Base-by-base conservation (phyloP, 2,888 invertebrate genomes). In the Drosophila subsilvestris region DNA sequence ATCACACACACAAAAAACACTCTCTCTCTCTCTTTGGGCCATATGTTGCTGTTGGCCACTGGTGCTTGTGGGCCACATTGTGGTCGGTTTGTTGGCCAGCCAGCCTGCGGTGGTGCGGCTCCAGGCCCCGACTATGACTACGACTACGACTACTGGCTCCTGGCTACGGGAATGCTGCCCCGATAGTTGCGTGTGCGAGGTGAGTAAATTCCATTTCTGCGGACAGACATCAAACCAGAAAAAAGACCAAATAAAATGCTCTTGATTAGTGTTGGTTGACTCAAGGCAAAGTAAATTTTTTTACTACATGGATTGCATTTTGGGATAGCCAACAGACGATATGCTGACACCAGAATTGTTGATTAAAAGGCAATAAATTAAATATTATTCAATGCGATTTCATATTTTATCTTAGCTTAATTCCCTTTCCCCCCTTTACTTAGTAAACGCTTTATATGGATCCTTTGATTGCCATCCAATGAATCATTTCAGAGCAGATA, bases 121-220 rank as follows among this genome's bases (percentile, higher is more conserved):
- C 8, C 3, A 27, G 7, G 1, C 42, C 5, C 10, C 10, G 37
- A 14, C 14, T 22, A 6, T 9, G 7, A 18, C 54, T 10, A 1
- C 3, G n/a, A n/a, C n/a, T n/a, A n/a, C 12, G 7, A 0, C 42
- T 3, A 1, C 25, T 12, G 14, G 14, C 9, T 25, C 43, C 45
- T 47, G 49, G 58, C 51, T 32, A 47, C 55, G 49, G 58, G 53
- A 57, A 32, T 56, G 53, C 37, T 50, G 54, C 43, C 48, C 49
- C 49, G 51, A 79, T 60, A 68, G 62, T 75, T 71, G 83, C 78
- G 79, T 85, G 86, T 57, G 63, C 29, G 47, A 68, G 74, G 73
- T 73, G 83, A 75, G 83, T 76, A 78, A 82, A 82, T 83, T 78
- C 67, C 67, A 67, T 63, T 56, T 54, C 27, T 67, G 18, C 32